These are phyloP conservation scores for Lagopus muta DNA, from an alignment of 2,113 vertebrate species.

Conservation along the genomic window DNA sequence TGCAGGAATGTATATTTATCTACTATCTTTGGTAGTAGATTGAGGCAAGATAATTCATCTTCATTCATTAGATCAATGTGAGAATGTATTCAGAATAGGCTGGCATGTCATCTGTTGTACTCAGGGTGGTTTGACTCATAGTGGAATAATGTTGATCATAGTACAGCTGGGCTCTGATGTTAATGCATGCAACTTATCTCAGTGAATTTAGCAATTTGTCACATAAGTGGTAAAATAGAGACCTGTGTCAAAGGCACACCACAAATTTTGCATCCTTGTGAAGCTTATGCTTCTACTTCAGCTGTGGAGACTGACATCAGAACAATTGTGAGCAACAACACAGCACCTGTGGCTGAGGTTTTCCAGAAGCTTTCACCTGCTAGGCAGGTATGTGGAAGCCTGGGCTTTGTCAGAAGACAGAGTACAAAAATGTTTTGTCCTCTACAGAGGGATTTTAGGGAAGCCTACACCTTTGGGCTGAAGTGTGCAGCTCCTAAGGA, in stretches of 20 bases:
- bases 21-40: neutral
- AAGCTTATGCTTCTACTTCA: neutral
- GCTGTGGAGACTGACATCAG: neutral
- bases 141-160: neutral
- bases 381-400: neutral
- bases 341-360: neutral
- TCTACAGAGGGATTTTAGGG: neutral
- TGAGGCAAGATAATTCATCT: neutral
- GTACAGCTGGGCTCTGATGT: neutral
- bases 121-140: neutral
- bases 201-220: neutral
- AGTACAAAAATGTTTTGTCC: neutral
- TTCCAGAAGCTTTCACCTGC: neutral
- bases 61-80: neutral
- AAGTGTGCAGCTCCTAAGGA: neutral
- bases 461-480: neutral
- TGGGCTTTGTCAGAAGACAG: neutral
- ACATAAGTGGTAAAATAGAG: neutral
- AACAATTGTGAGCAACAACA: neutral
- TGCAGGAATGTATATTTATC: constrained; percentile 25
- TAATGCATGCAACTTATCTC: neutral
- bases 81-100: neutral
- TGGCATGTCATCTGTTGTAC: neutral
- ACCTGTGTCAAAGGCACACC: neutral
- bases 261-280: neutral